Evolutionary conservation across 92 coral and sea anemone genomes (phyloP), one percentile per base, ranked within the genome.

Genomic region (Diadumene lineata): DNA sequence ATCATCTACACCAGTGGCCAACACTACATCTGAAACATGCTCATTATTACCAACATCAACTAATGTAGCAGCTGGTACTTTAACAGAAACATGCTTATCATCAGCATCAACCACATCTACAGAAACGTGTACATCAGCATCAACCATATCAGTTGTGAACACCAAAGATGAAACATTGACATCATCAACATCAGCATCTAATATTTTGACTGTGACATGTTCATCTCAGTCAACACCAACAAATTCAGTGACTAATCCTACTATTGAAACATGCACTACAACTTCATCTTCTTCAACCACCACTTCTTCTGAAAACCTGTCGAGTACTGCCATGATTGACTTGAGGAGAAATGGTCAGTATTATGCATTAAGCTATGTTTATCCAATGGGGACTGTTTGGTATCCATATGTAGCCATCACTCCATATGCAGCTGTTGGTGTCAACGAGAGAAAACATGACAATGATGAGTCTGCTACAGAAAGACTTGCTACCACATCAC

Each of bases 331-430:
- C 24, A 66, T 28, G 18, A 32, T 58, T 23, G 53, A 13, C 24
- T n/a, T 33, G 26, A 48, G 65, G 24, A 78, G 25, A 11, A 66
- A 27, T 16, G 76, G 82, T 22, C 74, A 57, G 31, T 69, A 60
- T n/a, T 78, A 68, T 68, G 75, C 82, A 34, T 31, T 78, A 56
- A 78, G 82, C 28, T 78, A 78, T 68, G 82, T 78, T 24, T 78
- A 78, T 31, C 82, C 82, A 1, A 78, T 78, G 82, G 82, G 82
- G 38, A 78, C 76, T 11, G 69, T 78, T 23, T 78, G 82, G 82
- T 78, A 78, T 57, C 82, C 82, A 10, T 78, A 78, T 38, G 82
- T 78, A 7, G 82, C 82, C 19, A 69, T 78, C 21, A 78, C 82
- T 66, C 82, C 82, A 11, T 78, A 78, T 23, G 76, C 75, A 10